phyloP scores from a whole-genome alignment of 2,888 invertebrate species.

The Microctonus hyperodae region DNA sequence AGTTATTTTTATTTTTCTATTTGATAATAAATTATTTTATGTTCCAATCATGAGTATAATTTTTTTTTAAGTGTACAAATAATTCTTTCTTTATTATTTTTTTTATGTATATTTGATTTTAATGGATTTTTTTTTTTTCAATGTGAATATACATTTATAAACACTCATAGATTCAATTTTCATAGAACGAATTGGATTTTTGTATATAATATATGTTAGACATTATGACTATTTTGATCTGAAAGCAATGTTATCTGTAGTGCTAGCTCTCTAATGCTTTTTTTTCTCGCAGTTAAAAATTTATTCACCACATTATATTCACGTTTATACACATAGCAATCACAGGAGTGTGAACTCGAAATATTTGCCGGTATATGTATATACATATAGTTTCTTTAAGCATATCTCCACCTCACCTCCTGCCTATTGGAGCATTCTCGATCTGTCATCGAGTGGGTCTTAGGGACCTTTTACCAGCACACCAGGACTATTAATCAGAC shows the following conservation, averaged over 20 bases:
- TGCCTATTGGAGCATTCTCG: slow-evolving; percentile 50
- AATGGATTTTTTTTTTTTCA: not conserved
- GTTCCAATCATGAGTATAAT: not conserved
- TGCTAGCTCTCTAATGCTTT: too few species aligned
- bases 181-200: not conserved
- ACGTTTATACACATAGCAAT: too few species aligned
- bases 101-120: too few species aligned
- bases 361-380: too few species aligned
- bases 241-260: too few species aligned
- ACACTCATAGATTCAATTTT: not conserved
- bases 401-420: not conserved
- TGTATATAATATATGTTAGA: too few species aligned
- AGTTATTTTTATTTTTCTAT: too few species aligned
- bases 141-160: not conserved
- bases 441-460: slow-evolving; percentile 55
- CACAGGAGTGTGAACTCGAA: too few species aligned
- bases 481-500: slow-evolving; percentile 56
- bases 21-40: not conserved
- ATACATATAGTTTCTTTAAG: too few species aligned
- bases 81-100: not conserved
- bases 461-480: slow-evolving; percentile 25
- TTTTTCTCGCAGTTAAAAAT: too few species aligned
- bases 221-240: too few species aligned
- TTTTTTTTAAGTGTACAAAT: not conserved
- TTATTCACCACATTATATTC: too few species aligned